Evolutionary conservation across 2,888 invertebrate genomes (phyloP), one percentile per base, ranked within the genome.

Genomic region (Volucella bombylans): DNA sequence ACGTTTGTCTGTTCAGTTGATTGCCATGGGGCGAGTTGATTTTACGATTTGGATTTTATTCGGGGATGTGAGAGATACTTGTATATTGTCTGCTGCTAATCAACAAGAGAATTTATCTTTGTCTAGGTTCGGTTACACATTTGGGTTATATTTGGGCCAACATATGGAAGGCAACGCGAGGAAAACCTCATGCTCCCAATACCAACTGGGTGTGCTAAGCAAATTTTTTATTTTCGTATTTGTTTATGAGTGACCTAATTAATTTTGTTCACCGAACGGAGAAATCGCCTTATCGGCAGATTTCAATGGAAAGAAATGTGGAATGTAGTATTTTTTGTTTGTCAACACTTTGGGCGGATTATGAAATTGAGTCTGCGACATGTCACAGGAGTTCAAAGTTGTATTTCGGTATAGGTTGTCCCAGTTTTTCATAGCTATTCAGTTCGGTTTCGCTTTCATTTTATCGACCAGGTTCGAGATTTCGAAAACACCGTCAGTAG

Each of bases 131-230:
- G 41, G 23, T 18, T 18, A 45, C 31, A 31, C 31, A 39, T 47
- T 49, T 39, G 52, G 11, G 18, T 31, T 31, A 62, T 31, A 72
- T 52, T 50, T 31, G 45, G 31, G 45, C 49, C 38, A 57, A 10
- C 57, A 76, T 67, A 76, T 76, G 65, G 65, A 76, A 59, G 8
- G 50, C n/a, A 49, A 43, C 47, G 57, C 11, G 15, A 47, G 45
- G 45, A 10, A 38, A 47, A 38, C 14, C 18, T 55, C 43, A 31
- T 62, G 72, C 18, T 62, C 61, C 52, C 62, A 54, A 62, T 72
- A 49, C 14, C n/a, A 11, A 65, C 38, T 55, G 14, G 54, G 31
- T 64, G 38, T 47, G 54, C 72, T 64, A 62, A 65, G 73, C 49
- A 55, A 55, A 9, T 41, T 9, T 3, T 43, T 8, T 57, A 41